These are phyloP conservation scores for Tolypeutes matacus DNA, from an alignment of 2,797 vertebrate species.

Conservation along the genomic window DNA sequence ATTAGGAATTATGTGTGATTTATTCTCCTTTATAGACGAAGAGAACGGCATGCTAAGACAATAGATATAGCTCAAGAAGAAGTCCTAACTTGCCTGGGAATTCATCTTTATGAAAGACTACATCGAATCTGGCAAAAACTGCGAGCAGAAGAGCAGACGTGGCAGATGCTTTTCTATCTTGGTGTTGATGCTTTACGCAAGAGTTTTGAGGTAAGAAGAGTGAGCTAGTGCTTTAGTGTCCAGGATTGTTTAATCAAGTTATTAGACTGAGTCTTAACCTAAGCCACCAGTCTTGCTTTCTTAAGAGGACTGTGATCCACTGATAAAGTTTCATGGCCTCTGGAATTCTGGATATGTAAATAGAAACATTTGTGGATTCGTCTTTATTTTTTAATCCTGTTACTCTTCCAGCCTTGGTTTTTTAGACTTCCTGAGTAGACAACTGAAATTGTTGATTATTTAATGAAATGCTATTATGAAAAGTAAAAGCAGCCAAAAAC, in stretches of 20 bases:
- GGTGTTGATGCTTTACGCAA: conserved; percentile 97
- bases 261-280: conserved; percentile 39
- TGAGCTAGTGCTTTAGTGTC: background rate
- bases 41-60: conserved; percentile 98
- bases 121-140: conserved; percentile 99
- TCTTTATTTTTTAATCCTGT: conserved; percentile 46
- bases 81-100: conserved; percentile 97
- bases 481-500: conserved; percentile 42
- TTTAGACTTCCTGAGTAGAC: conserved; percentile 51
- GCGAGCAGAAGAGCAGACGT: conserved; percentile 97
- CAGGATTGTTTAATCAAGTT: background rate
- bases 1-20: conserved; percentile 49
- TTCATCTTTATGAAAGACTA: conserved; percentile 97
- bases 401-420: conserved; percentile 25
- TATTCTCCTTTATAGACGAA: conserved; percentile 89
- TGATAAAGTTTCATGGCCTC: background rate
- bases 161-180: conserved; percentile 98
- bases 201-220: conserved; percentile 94
- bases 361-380: conserved; percentile 25
- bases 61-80: conserved; percentile 99
- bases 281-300: background rate
- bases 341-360: background rate
- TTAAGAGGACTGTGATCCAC: background rate
- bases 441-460: conserved; percentile 54
- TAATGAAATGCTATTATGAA: conserved; percentile 39